A percentile compares a stretch with the other conserved stretches of the same genome.
Conservation (phyloP, 2,113 vertebrate species). For the Hipposideros armiger region DNA sequence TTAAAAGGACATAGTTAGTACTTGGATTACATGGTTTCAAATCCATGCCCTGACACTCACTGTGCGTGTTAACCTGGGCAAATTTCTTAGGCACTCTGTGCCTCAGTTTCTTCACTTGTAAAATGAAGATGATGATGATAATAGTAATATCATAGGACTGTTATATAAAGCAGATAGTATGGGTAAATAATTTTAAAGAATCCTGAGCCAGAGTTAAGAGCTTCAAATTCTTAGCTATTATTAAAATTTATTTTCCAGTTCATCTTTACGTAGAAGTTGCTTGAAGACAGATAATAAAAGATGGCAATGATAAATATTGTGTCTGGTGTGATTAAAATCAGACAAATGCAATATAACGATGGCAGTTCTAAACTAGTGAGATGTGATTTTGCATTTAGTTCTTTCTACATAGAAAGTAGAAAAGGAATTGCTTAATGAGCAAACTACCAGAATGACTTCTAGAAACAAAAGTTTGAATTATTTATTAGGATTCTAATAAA, state of each 20-base stretch:
- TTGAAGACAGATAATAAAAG: not conserved
- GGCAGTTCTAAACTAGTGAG: not conserved
- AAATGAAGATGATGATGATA: not conserved
- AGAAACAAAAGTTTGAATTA: constrained; percentile 38
- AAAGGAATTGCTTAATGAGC: not conserved
- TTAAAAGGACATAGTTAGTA: not conserved
- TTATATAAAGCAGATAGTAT: not conserved
- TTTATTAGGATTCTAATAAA: constrained; percentile 15
- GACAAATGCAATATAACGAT: not conserved
- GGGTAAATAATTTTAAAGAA: not conserved
- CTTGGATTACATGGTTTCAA: not conserved
- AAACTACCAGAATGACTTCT: not conserved
- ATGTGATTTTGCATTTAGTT: not conserved
- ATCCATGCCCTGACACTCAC: not conserved
- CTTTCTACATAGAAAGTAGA: not conserved
- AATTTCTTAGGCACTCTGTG: not conserved
- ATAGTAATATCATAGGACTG: not conserved
- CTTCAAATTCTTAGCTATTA: not conserved
- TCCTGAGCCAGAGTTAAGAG: not conserved
- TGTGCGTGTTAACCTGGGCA: not conserved
- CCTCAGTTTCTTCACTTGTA: not conserved
- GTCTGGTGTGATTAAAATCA: not conserved
- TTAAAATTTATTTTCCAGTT: not conserved
- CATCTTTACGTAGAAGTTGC: not conserved
- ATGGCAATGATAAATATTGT: not conserved